Conservation (phyloP, 2,888 invertebrate genomes). For the Tinea trinotella region DNA sequence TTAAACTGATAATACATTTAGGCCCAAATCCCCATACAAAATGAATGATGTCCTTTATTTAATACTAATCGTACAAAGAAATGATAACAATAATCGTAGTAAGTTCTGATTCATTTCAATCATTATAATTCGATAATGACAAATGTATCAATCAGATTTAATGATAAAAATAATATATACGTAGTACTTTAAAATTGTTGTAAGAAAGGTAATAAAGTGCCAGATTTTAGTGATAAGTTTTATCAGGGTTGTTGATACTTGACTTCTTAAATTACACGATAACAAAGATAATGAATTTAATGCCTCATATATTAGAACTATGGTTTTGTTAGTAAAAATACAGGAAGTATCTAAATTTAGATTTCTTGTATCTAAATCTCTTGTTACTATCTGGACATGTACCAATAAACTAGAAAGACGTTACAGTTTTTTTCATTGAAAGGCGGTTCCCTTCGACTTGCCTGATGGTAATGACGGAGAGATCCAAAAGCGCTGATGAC, state of each 20-base stretch:
- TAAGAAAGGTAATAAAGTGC: constrained; percentile 31
- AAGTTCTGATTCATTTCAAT: not conserved
- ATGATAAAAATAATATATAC: not conserved
- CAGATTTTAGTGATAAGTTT: constrained; percentile 55
- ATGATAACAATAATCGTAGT: not conserved
- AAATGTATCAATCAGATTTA: not conserved
- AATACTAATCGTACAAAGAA: no score
- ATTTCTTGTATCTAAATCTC: no score
- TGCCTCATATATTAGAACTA: constrained; percentile 27
- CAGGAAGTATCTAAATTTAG: not conserved
- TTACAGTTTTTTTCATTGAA: no score
- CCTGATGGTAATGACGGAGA: no score
- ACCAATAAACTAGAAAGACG: no score
- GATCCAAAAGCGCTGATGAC: no score
- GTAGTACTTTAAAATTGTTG: constrained; percentile 12
- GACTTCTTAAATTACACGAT: constrained; percentile 48
- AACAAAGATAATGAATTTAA: constrained; percentile 57
- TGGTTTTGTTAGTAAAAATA: not conserved
- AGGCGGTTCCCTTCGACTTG: no score
- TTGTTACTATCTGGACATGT: no score
- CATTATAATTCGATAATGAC: not conserved
- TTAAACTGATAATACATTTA: no score
- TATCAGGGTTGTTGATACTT: constrained; percentile 49
- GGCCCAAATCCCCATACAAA: no score
- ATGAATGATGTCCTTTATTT: no score